These are phyloP conservation scores for Timema cristinae DNA, from an alignment of 2,888 invertebrate species.

Conservation along the genomic window DNA sequence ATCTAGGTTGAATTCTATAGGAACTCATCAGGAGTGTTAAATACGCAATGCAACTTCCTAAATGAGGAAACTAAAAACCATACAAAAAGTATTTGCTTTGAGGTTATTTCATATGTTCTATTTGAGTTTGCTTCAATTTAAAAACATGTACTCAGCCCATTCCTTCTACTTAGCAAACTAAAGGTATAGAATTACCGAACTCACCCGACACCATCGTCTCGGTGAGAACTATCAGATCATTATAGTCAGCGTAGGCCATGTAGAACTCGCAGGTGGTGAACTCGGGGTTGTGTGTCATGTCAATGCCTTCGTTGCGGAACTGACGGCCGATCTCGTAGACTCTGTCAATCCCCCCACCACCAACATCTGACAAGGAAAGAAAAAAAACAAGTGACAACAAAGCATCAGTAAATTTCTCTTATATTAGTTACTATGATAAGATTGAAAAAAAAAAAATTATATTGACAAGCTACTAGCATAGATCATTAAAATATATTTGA, in stretches of 20 bases:
- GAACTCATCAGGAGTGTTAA: too few relatives aligned
- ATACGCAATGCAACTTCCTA: too few relatives aligned
- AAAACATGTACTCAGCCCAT: neutral
- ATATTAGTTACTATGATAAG: neutral
- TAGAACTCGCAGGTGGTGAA: constrained; percentile 99
- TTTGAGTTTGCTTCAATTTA: neutral
- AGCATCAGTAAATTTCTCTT: neutral
- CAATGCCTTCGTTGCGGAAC: constrained; percentile 98
- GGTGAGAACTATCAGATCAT: constrained; percentile 89
- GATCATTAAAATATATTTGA: too few relatives aligned
- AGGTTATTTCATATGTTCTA: too few relatives aligned
- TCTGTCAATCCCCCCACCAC: constrained; percentile 97
- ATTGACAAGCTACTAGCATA: too few relatives aligned
- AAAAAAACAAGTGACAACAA: constrained; percentile 24
- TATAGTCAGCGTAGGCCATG: constrained; percentile 99
- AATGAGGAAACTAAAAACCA: too few relatives aligned
- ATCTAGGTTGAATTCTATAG: too few relatives aligned
- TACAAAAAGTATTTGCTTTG: too few relatives aligned
- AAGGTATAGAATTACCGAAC: neutral
- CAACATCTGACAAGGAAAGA: constrained; percentile 62
- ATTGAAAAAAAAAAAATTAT: neutral
- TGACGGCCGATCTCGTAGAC: constrained; percentile 89
- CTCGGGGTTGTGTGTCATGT: constrained; percentile 98
- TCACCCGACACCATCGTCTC: constrained; percentile 81
- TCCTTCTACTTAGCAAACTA: neutral